Evolutionary conservation across 2,888 invertebrate genomes (phyloP), one percentile per base, ranked within the genome.

Genomic region (Polylopha cassiicola): DNA sequence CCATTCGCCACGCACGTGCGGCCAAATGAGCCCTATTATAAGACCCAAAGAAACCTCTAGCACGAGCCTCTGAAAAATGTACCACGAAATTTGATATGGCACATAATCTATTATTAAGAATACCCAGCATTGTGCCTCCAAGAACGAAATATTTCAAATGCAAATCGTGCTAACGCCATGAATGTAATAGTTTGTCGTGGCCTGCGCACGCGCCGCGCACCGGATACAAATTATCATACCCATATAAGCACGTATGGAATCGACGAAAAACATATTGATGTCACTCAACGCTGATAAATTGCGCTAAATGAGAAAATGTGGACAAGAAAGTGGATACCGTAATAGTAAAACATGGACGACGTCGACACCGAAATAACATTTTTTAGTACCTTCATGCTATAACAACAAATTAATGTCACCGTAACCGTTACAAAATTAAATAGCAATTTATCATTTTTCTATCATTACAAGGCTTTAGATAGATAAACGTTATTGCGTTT

Each of bases 181-280:
- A 85, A 80, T 80, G 84, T 82, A 80, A 81, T 77, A 78, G 81
- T 78, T 73, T 73, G 80, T 82, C 80, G 82, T 76, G 81, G 60
- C 67, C 55, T 67, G 85, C 82, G 84, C 84, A 82, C 85, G 84
- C 81, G 82, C 71, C 76, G 73, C 59, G 50, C 72, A 77, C 82
- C 85, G 85, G 85, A 84, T 81, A 85, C 76, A 84, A 84, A 85
- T 85, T 85, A 84, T 82, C 85, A 84, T 85, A 80, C 63, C 85
- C 85, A 80, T 85, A 81, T 82, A 82, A 65, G 82, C 67, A 61
- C 67, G 74, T 69, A 75, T 63, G 65, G 73, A 81, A 82, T 75
- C 59, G 65, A 73, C 74, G 75, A 79, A 82, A 80, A 80, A 69
- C 63, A 74, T 73, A 82, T 82, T 77, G 76, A 81, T 78, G 81